phyloP scores from a whole-genome alignment of 2,113 vertebrate species.

The Syngnathus typhle region DNA sequence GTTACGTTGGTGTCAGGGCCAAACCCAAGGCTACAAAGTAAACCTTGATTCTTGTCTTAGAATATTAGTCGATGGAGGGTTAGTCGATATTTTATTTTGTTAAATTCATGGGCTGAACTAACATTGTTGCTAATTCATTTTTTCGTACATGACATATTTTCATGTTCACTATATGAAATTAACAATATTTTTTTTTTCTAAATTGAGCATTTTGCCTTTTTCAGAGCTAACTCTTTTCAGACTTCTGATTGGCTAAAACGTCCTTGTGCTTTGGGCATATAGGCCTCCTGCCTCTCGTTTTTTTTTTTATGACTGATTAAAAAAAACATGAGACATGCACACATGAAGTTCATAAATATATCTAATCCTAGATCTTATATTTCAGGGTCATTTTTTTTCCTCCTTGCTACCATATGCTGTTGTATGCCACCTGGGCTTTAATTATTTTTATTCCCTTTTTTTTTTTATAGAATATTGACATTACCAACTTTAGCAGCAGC shows the following conservation, averaged over 20 bases:
- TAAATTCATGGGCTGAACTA: too few species aligned
- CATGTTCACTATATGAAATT: too few species aligned
- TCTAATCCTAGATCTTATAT: neutral
- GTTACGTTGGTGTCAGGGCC: constrained; percentile 76
- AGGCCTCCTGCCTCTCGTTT: neutral
- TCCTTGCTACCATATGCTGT: neutral
- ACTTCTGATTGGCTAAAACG: neutral
- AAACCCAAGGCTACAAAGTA: constrained; percentile 76
- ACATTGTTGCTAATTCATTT: too few species aligned
- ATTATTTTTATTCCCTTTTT: neutral
- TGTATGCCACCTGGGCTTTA: neutral
- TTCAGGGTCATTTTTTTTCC: neutral
- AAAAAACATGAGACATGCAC: neutral
- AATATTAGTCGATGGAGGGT: neutral
- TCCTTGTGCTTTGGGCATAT: neutral
- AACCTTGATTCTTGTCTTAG: neutral
- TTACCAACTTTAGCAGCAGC: constrained; percentile 80
- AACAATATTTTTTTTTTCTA: too few species aligned
- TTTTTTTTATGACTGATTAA: neutral
- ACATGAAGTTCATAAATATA: neutral
- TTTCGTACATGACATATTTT: too few species aligned
- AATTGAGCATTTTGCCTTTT: neutral
- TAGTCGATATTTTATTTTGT: neutral
- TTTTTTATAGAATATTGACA: constrained; percentile 70
- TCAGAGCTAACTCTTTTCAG: neutral